Evolutionary conservation across 2,888 invertebrate species (phyloP).

Genomic region (Latheticus oryzae): DNA sequence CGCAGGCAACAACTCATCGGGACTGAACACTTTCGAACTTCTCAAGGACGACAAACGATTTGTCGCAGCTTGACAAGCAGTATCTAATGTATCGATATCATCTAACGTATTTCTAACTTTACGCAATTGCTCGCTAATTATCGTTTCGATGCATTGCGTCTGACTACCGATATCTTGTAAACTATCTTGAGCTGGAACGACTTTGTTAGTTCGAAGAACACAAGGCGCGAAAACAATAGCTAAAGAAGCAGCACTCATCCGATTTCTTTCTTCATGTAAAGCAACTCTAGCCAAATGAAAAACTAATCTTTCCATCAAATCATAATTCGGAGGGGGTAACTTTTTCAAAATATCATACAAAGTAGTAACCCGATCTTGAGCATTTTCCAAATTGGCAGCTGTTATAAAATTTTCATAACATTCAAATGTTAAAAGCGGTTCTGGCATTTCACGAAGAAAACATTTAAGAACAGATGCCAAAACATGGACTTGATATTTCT

Average conservation of each 20-base stretch:
- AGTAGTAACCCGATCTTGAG: slow-evolving; percentile 84
- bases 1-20: slow-evolving; percentile 67
- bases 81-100: slow-evolving; percentile 91
- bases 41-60: slow-evolving; percentile 82
- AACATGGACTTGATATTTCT: slow-evolving; percentile 89
- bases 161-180: slow-evolving; percentile 90
- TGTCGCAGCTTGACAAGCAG: slow-evolving; percentile 86
- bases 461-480: slow-evolving; percentile 88
- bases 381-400: slow-evolving; percentile 86
- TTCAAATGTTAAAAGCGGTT: slow-evolving; percentile 92
- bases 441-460: slow-evolving; percentile 93
- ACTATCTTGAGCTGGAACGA: slow-evolving; percentile 91
- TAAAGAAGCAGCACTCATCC: slow-evolving; percentile 91
- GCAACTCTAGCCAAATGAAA: slow-evolving; percentile 93
- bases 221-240: slow-evolving; percentile 97
- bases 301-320: slow-evolving; percentile 90
- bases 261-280: slow-evolving; percentile 85
- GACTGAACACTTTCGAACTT: slow-evolving; percentile 77
- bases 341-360: slow-evolving; percentile 89
- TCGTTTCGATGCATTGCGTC: slow-evolving; percentile 90
- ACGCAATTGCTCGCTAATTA: slow-evolving; percentile 86
- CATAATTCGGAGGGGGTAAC: slow-evolving; percentile 89
- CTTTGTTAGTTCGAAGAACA: slow-evolving; percentile 87
- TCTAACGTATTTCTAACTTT: slow-evolving; percentile 87
- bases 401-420: slow-evolving; percentile 94